phyloP scores from a whole-genome alignment of 1,140 invertebrate species.

The Solen grandis region DNA sequence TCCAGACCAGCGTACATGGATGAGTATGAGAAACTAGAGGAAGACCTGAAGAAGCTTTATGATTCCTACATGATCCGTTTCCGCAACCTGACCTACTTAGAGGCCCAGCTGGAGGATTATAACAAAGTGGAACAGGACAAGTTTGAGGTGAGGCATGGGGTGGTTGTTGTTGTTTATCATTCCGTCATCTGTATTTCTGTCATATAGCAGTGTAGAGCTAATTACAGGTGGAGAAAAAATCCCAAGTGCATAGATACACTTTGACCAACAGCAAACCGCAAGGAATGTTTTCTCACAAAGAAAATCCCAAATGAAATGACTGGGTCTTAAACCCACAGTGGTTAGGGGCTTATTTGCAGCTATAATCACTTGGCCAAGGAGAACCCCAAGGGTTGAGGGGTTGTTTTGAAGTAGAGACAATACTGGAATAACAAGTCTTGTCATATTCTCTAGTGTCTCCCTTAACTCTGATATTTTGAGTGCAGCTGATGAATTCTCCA shows the following conservation, averaged over 20 bases:
- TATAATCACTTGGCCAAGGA: no score
- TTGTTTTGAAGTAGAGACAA: background rate
- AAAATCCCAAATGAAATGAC: no score
- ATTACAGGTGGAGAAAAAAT: slow-evolving; percentile 2
- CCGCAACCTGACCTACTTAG: slow-evolving; percentile 91
- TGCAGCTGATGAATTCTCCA: no score
- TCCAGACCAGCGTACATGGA: slow-evolving; percentile 96
- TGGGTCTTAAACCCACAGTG: no score
- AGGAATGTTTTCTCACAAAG: no score
- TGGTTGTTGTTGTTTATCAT: no score
- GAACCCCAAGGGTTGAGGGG: background rate
- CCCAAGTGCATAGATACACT: background rate
- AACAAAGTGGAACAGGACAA: slow-evolving; percentile 87
- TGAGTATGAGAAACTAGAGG: slow-evolving; percentile 95
- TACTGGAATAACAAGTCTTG: no score
- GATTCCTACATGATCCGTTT: slow-evolving; percentile 93
- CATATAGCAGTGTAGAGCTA: background rate
- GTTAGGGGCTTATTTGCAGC: no score
- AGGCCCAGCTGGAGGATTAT: slow-evolving; percentile 88
- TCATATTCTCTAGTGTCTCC: no score
- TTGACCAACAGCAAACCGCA: no score
- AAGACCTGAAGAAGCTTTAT: slow-evolving; percentile 92
- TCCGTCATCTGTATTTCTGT: no score
- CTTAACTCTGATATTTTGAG: no score
- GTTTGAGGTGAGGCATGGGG: slow-evolving; percentile 83